A percentile compares a stretch with the other conserved stretches of the same genome.
Conservation (phyloP, 1,140 invertebrate genomes). For the Halictus rubicundus region DNA sequence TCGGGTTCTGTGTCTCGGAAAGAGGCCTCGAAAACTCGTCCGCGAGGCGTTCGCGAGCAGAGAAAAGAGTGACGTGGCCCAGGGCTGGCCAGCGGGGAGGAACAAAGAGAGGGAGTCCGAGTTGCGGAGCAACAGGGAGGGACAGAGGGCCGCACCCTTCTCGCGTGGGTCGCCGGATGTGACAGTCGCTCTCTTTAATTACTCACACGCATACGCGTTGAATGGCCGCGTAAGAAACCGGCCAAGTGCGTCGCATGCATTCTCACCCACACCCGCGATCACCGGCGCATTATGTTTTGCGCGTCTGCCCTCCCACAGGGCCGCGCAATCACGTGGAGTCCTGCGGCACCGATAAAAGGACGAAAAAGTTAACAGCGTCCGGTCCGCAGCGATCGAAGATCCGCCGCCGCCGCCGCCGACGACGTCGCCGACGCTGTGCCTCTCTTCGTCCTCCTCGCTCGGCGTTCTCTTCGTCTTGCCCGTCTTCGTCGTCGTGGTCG, state of each 20-base stretch:
- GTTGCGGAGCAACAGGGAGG: slow-evolving; percentile 30
- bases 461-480: too few species aligned
- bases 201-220: slow-evolving; percentile 75
- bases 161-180: slow-evolving; percentile 81
- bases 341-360: slow-evolving; percentile 50
- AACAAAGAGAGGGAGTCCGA: slow-evolving; percentile 35
- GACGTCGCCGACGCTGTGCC: too few species aligned
- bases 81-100: slow-evolving; percentile 38
- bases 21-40: slow-evolving; percentile 48
- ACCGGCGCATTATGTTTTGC: slow-evolving; percentile 61
- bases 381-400: slow-evolving; percentile 34
- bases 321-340: slow-evolving; percentile 56
- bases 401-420: slow-evolving; percentile 5
- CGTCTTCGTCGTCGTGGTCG: neutral
- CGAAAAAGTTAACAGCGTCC: slow-evolving; percentile 44
- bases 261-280: slow-evolving; percentile 48
- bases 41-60: slow-evolving; percentile 28
- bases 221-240: slow-evolving; percentile 58
- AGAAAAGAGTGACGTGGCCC: slow-evolving; percentile 50
- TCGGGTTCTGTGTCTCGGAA: neutral
- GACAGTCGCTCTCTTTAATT: slow-evolving; percentile 81
- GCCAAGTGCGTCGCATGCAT: slow-evolving; percentile 55
- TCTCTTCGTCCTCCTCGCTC: neutral
- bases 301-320: slow-evolving; percentile 65
- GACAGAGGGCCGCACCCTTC: slow-evolving; percentile 76